Percentiles rank a stretch among this genome's conserved stretches.
Evolutionary conservation across 2,888 invertebrate genomes (phyloP).

Genomic region (Harmothoe impar): DNA sequence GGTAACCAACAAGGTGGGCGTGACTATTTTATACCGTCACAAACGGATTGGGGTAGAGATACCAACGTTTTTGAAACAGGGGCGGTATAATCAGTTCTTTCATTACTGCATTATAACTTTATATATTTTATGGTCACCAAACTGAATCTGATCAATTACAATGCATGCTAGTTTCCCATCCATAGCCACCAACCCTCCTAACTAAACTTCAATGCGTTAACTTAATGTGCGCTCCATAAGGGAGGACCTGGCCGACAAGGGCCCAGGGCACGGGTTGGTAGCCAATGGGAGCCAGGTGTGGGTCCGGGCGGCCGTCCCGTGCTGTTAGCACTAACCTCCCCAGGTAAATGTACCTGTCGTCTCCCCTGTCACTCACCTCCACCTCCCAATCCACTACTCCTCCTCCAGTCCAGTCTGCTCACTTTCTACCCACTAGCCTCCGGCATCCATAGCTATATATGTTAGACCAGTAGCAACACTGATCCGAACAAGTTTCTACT

Average conservation of each 20-base stretch:
- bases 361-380: slow-evolving; percentile 31
- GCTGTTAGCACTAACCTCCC: slow-evolving; percentile 10
- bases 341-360: slow-evolving; percentile 50
- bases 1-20: not conserved
- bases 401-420: not conserved
- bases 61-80: no score
- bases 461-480: no score
- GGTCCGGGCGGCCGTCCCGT: slow-evolving; percentile 1
- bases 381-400: not conserved
- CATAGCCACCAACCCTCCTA: not conserved
- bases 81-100: no score
- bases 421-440: not conserved
- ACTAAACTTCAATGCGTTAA: no score
- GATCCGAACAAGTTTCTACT: no score
- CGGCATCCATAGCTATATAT: no score
- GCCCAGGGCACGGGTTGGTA: not conserved
- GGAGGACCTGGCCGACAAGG: not conserved
- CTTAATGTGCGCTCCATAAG: not conserved
- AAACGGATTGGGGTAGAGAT: no score
- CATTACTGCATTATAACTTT: no score
- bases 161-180: not conserved
- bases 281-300: slow-evolving; percentile 16
- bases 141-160: no score
- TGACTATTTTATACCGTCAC: not conserved
- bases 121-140: no score